A percentile compares a stretch with the other conserved stretches of the same genome.
These are phyloP conservation scores for Alosa alosa DNA, from an alignment of 2,113 vertebrate species.

Conservation along the genomic window DNA sequence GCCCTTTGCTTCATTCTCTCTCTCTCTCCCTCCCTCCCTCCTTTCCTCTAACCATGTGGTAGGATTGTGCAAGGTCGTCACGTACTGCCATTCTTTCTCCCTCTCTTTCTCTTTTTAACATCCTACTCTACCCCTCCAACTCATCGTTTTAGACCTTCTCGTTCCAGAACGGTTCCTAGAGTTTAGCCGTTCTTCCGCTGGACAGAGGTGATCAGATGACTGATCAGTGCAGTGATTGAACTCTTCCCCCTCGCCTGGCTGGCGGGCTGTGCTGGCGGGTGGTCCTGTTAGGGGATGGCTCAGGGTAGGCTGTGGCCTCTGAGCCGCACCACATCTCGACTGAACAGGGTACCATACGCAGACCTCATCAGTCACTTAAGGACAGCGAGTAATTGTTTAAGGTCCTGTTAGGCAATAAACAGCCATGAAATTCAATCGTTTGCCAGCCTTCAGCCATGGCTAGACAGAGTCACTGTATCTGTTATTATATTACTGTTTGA, in stretches of 20 bases:
- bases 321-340: background rate
- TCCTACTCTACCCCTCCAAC: background rate
- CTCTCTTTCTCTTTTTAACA: background rate
- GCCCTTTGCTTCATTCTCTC: slow-evolving; percentile 5
- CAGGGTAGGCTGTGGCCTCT: background rate
- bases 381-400: slow-evolving; percentile 66
- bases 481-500: background rate
- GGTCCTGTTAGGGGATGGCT: background rate
- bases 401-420: slow-evolving; percentile 69
- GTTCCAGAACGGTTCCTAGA: background rate
- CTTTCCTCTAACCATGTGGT: slow-evolving; percentile 32
- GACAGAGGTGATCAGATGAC: background rate
- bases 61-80: slow-evolving; percentile 14
- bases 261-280: background rate
- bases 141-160: background rate
- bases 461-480: slow-evolving; percentile 42
- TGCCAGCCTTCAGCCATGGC: slow-evolving; percentile 70
- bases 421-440: slow-evolving; percentile 78
- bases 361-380: slow-evolving; percentile 65
- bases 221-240: background rate
- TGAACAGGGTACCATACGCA: background rate
- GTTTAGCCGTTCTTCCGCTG: background rate
- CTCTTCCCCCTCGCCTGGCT: background rate
- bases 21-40: slow-evolving; percentile 15
- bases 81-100: background rate